Evolutionary conservation across 2,888 invertebrate species (phyloP), one percentile per base, ranked within the genome.

Genomic region (Heliconius aoede): DNA sequence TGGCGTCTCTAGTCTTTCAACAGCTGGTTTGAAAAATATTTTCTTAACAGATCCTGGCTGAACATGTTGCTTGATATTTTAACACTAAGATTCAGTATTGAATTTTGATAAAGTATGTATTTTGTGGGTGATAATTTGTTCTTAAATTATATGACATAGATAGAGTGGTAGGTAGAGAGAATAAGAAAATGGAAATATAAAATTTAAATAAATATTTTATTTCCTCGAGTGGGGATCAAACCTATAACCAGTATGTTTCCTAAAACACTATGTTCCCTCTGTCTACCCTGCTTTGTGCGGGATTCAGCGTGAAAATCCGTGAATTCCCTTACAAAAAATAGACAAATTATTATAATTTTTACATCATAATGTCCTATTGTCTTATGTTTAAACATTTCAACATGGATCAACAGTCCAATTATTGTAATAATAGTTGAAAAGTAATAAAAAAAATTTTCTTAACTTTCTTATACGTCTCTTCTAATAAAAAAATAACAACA

Each of bases 1-100:
- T 69, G 69, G 64, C 62, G 46, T 64, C 74, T 74, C 18, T 74
- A 74, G 74, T 51, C 60, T 74, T 61, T 75, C 73, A 32, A 64
- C 58, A 36, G 55, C 74, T 61, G 72, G 61, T 74, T 72, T 68
- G n/a, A 51, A 72, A 78, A 71, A 75, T 72, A 68, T 72, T 77
- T 62, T 74, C 26, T 75, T 62, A 24, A 71, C 30, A 36, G 36
- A 58, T 26, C 51, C 13, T 68, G 1, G 26, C 1, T 4, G 21
- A n/a, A 46, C 28, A 67, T 9, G 18, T 28, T 26, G 46, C 30
- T 62, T 62, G 21, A 28, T 62, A 30, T 7, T 28, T 62, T 30
- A 30, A 28, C 30, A 30, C 30, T 62, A 62, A 62, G 30, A 62
- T 30, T 21, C 8, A 62, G 30, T 8, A 18, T 30, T 62, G 5